Conservation (phyloP, 2,113 vertebrate species). For the Chionomys nivalis region DNA sequence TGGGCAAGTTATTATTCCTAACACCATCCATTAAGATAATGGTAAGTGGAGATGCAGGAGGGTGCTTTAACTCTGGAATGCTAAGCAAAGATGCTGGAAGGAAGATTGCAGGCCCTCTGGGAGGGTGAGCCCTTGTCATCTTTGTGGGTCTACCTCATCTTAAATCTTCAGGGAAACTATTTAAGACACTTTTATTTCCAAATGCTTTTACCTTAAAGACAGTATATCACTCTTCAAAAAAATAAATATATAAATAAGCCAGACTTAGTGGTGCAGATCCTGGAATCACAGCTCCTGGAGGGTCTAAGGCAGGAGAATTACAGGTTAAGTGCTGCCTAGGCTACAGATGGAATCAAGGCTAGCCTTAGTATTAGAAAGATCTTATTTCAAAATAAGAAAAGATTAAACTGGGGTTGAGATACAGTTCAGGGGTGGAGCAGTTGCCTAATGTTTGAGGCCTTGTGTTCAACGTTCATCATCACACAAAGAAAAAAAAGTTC, state of each 20-base stretch:
- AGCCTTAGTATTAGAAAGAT: neutral
- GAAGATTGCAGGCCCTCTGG: neutral
- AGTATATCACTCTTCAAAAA: neutral
- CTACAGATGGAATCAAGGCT: neutral
- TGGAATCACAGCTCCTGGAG: neutral
- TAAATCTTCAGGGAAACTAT: slow-evolving; percentile 6
- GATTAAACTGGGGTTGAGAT: neutral
- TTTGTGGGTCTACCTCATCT: neutral
- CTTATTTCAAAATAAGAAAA: neutral
- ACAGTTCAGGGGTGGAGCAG: neutral
- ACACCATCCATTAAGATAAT: neutral
- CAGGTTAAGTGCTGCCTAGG: neutral
- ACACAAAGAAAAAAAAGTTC: neutral
- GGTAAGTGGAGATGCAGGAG: neutral
- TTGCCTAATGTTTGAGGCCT: neutral
- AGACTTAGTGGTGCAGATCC: neutral
- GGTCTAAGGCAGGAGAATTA: neutral
- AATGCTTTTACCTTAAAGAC: neutral
- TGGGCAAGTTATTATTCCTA: slow-evolving; percentile 5
- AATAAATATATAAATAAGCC: neutral
- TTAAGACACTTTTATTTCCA: neutral
- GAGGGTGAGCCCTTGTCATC: neutral
- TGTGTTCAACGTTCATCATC: neutral
- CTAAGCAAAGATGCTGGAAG: neutral
- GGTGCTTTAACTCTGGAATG: neutral